Percentiles rank a stretch among this genome's conserved stretches.
phyloP scores from a whole-genome alignment of 2,113 vertebrate genomes.

The Arizona elegans region DNA sequence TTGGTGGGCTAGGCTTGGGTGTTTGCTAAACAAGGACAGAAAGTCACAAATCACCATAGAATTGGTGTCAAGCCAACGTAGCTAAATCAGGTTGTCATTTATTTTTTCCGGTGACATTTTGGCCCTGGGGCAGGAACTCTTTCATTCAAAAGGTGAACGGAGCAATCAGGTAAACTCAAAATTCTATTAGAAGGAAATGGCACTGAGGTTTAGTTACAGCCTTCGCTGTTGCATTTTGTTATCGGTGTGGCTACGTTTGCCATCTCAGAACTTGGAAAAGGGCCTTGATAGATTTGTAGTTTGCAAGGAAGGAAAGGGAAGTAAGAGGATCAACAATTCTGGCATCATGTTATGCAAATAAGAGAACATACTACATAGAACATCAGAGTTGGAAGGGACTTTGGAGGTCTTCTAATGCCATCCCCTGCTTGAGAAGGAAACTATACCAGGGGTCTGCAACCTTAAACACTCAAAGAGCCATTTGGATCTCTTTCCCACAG shows the following conservation, averaged over 20 bases:
- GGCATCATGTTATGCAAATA: neutral
- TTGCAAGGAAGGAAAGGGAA: neutral
- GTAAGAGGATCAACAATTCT: neutral
- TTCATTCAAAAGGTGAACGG: constrained; percentile 56
- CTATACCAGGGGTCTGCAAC: no score
- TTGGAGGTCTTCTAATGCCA: no score
- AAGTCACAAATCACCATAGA: constrained; percentile 63
- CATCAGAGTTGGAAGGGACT: no score
- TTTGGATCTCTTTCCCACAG: no score
- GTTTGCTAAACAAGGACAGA: constrained; percentile 51
- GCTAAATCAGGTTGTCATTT: constrained; percentile 70
- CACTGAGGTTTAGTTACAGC: constrained; percentile 64
- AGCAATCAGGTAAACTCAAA: constrained; percentile 64
- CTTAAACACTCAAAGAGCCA: no score
- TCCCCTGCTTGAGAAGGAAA: no score
- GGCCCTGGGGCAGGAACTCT: constrained; percentile 57
- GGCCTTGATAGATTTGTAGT: neutral
- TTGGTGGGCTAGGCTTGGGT: constrained; percentile 22
- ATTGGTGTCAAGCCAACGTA: constrained; percentile 58
- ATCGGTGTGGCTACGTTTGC: constrained; percentile 60
- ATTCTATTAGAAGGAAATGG: constrained; percentile 64
- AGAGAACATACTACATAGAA: no score
- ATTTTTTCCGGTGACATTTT: constrained; percentile 55
- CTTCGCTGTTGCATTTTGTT: constrained; percentile 53
- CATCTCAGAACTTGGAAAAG: constrained; percentile 47